Evolutionary conservation across 1,140 invertebrate species (phyloP).

Genomic region (Micrasema longulum): DNA sequence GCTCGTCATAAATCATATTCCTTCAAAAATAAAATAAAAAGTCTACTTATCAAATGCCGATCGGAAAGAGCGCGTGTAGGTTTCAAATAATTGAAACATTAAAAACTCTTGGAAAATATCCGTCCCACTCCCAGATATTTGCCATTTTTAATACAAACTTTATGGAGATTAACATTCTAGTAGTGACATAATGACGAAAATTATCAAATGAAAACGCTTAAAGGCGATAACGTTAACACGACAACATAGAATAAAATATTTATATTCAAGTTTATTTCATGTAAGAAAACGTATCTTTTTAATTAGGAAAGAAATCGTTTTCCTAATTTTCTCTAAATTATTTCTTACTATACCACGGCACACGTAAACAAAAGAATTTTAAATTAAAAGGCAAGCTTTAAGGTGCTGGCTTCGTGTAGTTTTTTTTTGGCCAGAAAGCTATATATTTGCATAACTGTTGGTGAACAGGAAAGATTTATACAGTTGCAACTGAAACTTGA

Average conservation of each 20-base stretch:
- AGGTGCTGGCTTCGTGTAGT: conserved; percentile 11
- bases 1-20: conserved; percentile 27
- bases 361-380: conserved; percentile 28
- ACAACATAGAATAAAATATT: too few species aligned
- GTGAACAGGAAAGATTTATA: conserved; percentile 24
- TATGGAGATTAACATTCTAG: too few species aligned
- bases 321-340: too few species aligned
- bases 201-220: too few species aligned
- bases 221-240: too few species aligned
- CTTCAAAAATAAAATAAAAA: conserved; percentile 30
- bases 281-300: too few species aligned
- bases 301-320: too few species aligned
- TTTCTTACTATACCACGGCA: too few species aligned
- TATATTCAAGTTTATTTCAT: too few species aligned
- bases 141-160: too few species aligned
- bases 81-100: conserved; percentile 19
- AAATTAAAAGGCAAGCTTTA: conserved; percentile 41
- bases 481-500: background rate
- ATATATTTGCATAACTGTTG: conserved; percentile 1
- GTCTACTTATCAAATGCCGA: conserved; percentile 27
- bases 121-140: too few species aligned
- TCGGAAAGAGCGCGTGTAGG: conserved; percentile 19
- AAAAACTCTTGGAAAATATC: background rate
- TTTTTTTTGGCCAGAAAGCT: background rate
- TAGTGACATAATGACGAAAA: too few species aligned